Conservation (phyloP, 2,888 invertebrate genomes). For the Pandemis corylana region DNA sequence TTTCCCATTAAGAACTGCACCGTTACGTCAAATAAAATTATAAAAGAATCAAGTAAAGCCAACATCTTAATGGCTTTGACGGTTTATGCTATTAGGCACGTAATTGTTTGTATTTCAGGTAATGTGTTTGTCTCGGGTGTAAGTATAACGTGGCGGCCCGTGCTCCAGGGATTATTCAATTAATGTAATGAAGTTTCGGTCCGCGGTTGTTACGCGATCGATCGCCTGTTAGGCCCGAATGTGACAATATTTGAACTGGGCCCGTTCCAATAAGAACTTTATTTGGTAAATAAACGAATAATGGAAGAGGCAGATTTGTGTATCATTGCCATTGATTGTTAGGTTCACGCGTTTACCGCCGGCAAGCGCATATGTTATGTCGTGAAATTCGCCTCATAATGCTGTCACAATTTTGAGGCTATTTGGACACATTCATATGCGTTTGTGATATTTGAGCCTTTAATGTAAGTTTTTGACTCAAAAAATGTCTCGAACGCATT, state of each 20-base stretch:
- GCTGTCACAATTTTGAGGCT: no score
- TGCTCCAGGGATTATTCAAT: conserved; percentile 53
- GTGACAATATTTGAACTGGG: conserved; percentile 56
- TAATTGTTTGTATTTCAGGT: conserved; percentile 27
- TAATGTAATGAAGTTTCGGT: conserved; percentile 59
- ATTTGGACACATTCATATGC: no score
- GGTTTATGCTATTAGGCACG: conserved; percentile 14
- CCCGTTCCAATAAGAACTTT: conserved; percentile 24
- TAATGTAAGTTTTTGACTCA: no score
- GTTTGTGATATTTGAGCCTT: no score
- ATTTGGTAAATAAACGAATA: conserved; percentile 27
- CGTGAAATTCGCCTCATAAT: no score
- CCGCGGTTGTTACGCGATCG: conserved; percentile 52
- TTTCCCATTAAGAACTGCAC: background rate
- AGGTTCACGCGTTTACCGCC: no score
- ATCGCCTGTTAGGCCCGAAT: conserved; percentile 47
- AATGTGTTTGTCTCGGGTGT: conserved; percentile 29
- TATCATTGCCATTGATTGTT: conserved; percentile 9
- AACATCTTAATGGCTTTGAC: conserved; percentile 8
- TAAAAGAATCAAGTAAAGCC: background rate
- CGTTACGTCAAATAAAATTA: background rate
- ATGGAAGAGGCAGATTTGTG: conserved; percentile 14
- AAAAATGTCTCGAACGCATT: no score
- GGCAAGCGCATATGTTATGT: no score
- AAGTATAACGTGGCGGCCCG: conserved; percentile 17